Percentiles rank a stretch among this genome's conserved stretches.
Conservation (phyloP, 2,888 invertebrate species). For the Bhutanitis thaidina region DNA sequence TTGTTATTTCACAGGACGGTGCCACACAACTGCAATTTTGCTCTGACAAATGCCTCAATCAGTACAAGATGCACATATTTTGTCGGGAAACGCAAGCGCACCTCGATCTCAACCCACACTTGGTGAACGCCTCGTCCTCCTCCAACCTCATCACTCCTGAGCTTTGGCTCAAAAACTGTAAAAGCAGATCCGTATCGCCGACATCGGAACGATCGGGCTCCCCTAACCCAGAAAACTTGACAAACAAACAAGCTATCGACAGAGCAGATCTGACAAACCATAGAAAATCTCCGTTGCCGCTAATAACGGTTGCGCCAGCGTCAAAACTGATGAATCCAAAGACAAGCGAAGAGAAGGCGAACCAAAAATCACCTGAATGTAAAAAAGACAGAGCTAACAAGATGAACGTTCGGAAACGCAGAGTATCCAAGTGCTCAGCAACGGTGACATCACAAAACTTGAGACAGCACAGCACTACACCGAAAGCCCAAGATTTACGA, state of each 20-base stretch:
- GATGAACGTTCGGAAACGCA: constrained; percentile 69
- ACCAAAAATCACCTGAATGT: constrained; percentile 64
- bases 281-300: constrained; percentile 77
- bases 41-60: constrained; percentile 95
- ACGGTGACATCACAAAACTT: constrained; percentile 66
- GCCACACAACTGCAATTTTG: constrained; percentile 94
- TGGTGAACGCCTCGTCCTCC: constrained; percentile 73
- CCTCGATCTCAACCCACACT: constrained; percentile 90
- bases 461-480: constrained; percentile 54
- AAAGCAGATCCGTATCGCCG: constrained; percentile 82
- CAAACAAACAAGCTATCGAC: constrained; percentile 38
- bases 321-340: constrained; percentile 82
- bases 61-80: constrained; percentile 98
- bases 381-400: constrained; percentile 61
- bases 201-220: constrained; percentile 77
- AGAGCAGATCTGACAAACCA: constrained; percentile 45
- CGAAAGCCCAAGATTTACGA: constrained; percentile 70
- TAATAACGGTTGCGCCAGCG: constrained; percentile 83
- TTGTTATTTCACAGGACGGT: constrained; percentile 83
- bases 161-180: constrained; percentile 92
- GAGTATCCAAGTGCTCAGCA: constrained; percentile 64
- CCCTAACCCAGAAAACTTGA: constrained; percentile 62
- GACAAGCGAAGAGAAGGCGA: constrained; percentile 50
- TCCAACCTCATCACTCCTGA: constrained; percentile 91
- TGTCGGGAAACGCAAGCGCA: constrained; percentile 96